Evolutionary conservation across 2,113 vertebrate genomes (phyloP), one percentile per base, ranked within the genome.

Genomic region (Pelobates fuscus): DNA sequence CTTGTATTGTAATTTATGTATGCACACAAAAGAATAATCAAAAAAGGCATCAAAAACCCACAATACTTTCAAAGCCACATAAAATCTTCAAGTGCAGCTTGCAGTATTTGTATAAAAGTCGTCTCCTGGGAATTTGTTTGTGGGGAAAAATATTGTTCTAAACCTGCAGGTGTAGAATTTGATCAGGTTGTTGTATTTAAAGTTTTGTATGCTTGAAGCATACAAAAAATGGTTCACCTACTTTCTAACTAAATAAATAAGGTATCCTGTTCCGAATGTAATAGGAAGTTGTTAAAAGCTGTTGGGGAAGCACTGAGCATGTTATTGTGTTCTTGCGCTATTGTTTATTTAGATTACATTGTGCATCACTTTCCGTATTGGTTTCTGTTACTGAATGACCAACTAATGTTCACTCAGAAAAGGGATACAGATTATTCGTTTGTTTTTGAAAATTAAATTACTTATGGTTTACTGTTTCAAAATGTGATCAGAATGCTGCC

Each of bases 281-380:
- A 67, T 77, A 67, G 73, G 73, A 77, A 77, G 57, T 68, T 68
- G 67, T 77, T 77, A 68, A 77, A 68, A 64, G 21, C 73, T 37
- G 55, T 61, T 32, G 55, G 68, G 73, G 73, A 77, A 77, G 43
- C 43, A 8, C 25, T n/a, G n/a, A 61, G 23, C 26, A 21, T 57
- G 55, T 55, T 41, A 61, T 68, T 52, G 57, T 68, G 43, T 68
- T 27, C 65, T 49, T 68, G 32, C 41, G 25, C 43, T 10, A 46
- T 61, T 77, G 57, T 68, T 77, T 77, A 54, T 68, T 76, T 67
- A 67, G 64, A 44, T 25, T 46, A 37, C 37, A 49, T 49, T 68
- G 58, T 64, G 52, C 41, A 68, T 32, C 41, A 54, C 52, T 20
- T 21, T 21, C 52, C 21, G 20, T 55, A 23, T 23, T 55, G 8